Evolutionary conservation across 2,888 invertebrate genomes (phyloP).

Genomic region (Ametastegia equiseti): DNA sequence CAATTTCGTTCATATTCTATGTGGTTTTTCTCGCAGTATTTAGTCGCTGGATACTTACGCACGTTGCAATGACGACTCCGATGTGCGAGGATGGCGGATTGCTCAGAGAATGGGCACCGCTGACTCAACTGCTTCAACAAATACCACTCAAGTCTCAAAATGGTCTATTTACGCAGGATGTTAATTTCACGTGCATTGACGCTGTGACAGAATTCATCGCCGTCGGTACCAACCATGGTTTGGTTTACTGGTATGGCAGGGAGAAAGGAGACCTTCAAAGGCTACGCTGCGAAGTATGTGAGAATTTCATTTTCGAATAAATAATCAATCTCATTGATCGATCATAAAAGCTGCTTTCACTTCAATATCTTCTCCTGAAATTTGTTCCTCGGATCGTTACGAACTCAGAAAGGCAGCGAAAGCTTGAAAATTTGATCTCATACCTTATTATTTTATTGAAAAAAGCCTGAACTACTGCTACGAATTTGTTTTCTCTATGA

Average conservation of each 20-base stretch:
- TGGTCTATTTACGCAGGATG: constrained; percentile 86
- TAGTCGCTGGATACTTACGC: background rate
- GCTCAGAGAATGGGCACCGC: constrained; percentile 89
- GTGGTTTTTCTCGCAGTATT: background rate
- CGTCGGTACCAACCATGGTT: constrained; percentile 90
- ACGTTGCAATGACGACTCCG: constrained; percentile 67
- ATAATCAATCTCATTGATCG: background rate
- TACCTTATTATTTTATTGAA: too few relatives aligned
- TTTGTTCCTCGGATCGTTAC: too few relatives aligned
- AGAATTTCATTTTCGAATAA: background rate
- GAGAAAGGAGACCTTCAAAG: constrained; percentile 87
- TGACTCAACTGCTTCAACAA: constrained; percentile 85
- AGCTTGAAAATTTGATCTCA: too few relatives aligned
- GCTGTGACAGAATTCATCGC: constrained; percentile 89
- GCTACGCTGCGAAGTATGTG: constrained; percentile 87
- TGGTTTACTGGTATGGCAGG: constrained; percentile 92
- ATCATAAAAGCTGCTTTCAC: too few relatives aligned
- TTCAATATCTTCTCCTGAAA: too few relatives aligned
- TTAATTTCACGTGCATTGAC: constrained; percentile 89
- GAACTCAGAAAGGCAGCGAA: too few relatives aligned
- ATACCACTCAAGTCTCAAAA: constrained; percentile 86
- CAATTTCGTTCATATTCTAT: background rate
- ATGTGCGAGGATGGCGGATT: constrained; percentile 72
- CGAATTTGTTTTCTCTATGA: too few relatives aligned
- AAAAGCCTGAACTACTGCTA: too few relatives aligned